Evolutionary conservation across 2,797 vertebrate species (phyloP).

Genomic region (Numenius phaeopus): DNA sequence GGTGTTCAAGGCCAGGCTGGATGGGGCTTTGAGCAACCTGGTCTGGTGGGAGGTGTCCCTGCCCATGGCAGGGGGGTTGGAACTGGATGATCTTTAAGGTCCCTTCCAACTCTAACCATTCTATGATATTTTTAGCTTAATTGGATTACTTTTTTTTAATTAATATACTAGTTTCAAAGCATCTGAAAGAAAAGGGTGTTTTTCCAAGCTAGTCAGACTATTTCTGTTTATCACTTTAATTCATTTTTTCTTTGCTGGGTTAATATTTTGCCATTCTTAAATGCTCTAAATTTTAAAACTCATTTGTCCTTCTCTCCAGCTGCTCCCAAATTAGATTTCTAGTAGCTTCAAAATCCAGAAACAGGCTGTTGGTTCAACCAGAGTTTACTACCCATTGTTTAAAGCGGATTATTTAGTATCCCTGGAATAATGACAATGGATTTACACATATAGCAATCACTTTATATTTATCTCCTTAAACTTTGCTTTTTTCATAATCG

Average conservation of each 20-base stretch:
- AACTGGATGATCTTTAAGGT: not conserved
- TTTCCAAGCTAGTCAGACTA: not conserved
- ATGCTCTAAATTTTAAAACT: not conserved
- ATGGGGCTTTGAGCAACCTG: not conserved
- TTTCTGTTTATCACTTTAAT: not conserved
- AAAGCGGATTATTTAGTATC: constrained; percentile 23
- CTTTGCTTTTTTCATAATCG: not conserved
- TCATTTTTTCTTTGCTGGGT: not conserved
- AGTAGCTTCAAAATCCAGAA: constrained; percentile 16
- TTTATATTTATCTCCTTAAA: constrained; percentile 18
- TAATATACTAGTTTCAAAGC: not conserved
- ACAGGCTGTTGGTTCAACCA: not conserved
- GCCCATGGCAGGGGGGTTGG: not conserved
- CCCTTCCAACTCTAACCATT: not conserved
- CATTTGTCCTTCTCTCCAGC: not conserved
- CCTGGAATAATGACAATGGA: not conserved
- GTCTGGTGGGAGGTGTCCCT: not conserved
- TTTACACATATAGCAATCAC: not conserved
- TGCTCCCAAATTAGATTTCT: not conserved
- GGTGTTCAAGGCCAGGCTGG: not conserved
- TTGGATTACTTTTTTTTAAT: not conserved
- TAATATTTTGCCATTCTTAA: not conserved
- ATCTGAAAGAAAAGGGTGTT: not conserved
- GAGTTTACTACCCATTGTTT: constrained; percentile 23
- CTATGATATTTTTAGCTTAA: not conserved